Conservation (phyloP, 1,140 invertebrate species). For the Nebria ingens region DNA sequence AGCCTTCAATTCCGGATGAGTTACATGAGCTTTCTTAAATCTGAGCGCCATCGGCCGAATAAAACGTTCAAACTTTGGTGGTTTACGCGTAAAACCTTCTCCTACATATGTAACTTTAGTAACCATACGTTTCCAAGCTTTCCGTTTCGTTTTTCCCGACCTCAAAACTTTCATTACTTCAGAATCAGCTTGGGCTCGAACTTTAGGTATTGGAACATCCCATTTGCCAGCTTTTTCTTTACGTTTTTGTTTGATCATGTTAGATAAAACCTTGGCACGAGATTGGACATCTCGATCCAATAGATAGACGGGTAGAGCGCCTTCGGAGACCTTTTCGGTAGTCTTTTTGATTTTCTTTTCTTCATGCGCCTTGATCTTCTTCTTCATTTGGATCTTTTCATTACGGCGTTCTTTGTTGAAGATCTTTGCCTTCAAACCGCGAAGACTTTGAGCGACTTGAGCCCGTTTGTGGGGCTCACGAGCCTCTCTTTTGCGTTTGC, state of each 20-base stretch:
- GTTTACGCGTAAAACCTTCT: constrained; percentile 97
- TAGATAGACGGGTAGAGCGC: constrained; percentile 91
- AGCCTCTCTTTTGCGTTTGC: constrained; percentile 91
- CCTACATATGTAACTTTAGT: constrained; percentile 98
- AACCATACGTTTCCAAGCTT: constrained; percentile 99
- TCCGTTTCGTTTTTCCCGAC: constrained; percentile 89
- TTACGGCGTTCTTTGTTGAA: constrained; percentile 93
- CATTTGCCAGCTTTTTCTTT: constrained; percentile 99
- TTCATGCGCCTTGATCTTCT: constrained; percentile 89
- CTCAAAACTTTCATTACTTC: constrained; percentile 95
- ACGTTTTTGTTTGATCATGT: constrained; percentile 99
- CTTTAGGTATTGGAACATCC: constrained; percentile 99
- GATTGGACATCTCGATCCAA: constrained; percentile 93
- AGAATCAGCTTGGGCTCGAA: constrained; percentile 91
- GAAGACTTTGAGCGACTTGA: constrained; percentile 80
- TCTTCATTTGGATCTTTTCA: constrained; percentile 99
- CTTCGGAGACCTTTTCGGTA: constrained; percentile 72
- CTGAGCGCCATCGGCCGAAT: constrained; percentile 96
- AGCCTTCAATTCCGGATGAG: constrained; percentile 97
- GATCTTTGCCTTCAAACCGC: constrained; percentile 95
- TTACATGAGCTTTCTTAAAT: constrained; percentile 96
- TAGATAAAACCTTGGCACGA: constrained; percentile 90
- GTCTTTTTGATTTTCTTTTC: constrained; percentile 83
- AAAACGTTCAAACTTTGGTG: constrained; percentile 98
- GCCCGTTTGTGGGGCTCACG: constrained; percentile 83